phyloP scores from a whole-genome alignment of 2,888 invertebrate species.

The Ethmia dodecea region DNA sequence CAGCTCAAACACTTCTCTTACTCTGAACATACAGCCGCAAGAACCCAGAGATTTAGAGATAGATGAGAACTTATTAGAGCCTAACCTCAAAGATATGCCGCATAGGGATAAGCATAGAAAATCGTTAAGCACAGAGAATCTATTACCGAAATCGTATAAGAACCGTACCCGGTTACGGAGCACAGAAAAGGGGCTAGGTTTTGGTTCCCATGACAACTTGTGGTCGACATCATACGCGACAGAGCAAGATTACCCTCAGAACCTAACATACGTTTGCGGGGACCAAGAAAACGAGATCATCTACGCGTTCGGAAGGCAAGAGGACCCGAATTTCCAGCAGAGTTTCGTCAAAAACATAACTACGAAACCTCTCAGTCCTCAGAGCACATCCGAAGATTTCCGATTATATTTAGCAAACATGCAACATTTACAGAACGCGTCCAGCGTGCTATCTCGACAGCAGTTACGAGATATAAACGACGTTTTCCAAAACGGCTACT shows the following conservation, averaged over 20 bases:
- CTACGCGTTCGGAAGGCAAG: slow-evolving; percentile 64
- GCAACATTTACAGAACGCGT: slow-evolving; percentile 84
- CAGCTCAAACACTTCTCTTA: slow-evolving; percentile 90
- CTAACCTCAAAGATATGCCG: slow-evolving; percentile 51
- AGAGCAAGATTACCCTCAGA: slow-evolving; percentile 55
- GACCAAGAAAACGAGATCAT: slow-evolving; percentile 73
- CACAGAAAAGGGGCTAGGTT: slow-evolving; percentile 45
- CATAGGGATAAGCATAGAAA: slow-evolving; percentile 69
- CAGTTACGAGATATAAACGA: slow-evolving; percentile 78
- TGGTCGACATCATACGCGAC: slow-evolving; percentile 66
- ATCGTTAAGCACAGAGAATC: slow-evolving; percentile 79
- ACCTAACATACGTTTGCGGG: slow-evolving; percentile 62
- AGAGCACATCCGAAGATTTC: slow-evolving; percentile 83
- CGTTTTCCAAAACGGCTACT: slow-evolving; percentile 77
- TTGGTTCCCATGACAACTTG: slow-evolving; percentile 72
- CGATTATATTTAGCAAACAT: slow-evolving; percentile 84
- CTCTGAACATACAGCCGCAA: slow-evolving; percentile 75
- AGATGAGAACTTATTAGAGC: slow-evolving; percentile 54
- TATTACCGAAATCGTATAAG: slow-evolving; percentile 71
- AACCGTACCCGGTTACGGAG: slow-evolving; percentile 48
- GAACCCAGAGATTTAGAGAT: slow-evolving; percentile 68
- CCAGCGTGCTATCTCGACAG: slow-evolving; percentile 79
- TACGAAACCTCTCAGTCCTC: slow-evolving; percentile 81
- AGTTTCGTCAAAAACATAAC: slow-evolving; percentile 75
- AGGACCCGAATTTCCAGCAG: slow-evolving; percentile 47